phyloP scores from a whole-genome alignment of 2,113 vertebrate species.

The Prinia subflava region DNA sequence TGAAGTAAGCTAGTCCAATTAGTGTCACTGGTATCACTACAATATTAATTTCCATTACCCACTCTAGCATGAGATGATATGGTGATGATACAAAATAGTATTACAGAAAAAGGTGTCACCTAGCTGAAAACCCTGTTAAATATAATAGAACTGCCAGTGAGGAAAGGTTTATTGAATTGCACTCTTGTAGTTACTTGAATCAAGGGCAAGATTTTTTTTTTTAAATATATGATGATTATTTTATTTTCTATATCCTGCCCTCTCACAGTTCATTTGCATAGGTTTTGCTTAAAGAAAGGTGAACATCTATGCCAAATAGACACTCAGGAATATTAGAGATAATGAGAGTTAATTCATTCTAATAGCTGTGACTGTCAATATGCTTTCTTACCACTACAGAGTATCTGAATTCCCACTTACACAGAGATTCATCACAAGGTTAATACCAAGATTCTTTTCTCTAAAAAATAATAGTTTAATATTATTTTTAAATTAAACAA shows the following conservation, averaged over 20 bases:
- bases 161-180: slow-evolving; percentile 39
- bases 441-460: not conserved
- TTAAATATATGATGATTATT: not conserved
- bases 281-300: not conserved
- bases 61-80: slow-evolving; percentile 61
- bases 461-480: not conserved
- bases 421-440: not conserved
- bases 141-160: not conserved
- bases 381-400: not conserved
- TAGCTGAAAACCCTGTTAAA: slow-evolving; percentile 40
- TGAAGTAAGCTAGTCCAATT: slow-evolving; percentile 54
- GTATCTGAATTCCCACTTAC: not conserved
- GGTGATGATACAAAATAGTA: slow-evolving; percentile 29
- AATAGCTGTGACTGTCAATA: not conserved
- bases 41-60: slow-evolving; percentile 59
- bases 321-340: not conserved
- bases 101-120: slow-evolving; percentile 15
- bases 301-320: not conserved
- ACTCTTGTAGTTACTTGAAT: not conserved
- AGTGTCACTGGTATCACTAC: slow-evolving; percentile 48
- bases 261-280: not conserved
- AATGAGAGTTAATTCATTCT: not conserved
- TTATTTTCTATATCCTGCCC: not conserved
- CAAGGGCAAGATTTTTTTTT: not conserved
- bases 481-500: not conserved